A percentile compares a stretch with the other conserved stretches of the same genome.
These are phyloP conservation scores for Phasia obesa DNA, from an alignment of 2,888 invertebrate genomes.

Conservation along the genomic window DNA sequence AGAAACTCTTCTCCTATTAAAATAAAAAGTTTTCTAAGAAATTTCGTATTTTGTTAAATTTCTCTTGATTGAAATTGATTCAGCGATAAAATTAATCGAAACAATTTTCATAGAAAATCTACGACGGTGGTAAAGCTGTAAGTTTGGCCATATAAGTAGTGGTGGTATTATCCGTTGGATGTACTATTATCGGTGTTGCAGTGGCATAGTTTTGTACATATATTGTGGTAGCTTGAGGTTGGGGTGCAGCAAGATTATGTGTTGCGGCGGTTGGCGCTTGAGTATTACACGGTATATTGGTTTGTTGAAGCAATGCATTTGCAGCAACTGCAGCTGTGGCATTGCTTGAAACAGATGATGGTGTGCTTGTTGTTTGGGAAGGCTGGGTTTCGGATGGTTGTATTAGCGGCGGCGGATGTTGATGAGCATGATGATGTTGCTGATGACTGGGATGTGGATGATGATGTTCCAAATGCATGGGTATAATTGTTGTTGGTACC, in stretches of 20 bases:
- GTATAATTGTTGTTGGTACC: slow-evolving; percentile 70
- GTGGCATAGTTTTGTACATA: slow-evolving; percentile 70
- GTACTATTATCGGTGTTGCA: slow-evolving; percentile 69
- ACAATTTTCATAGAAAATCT: slow-evolving; percentile 65
- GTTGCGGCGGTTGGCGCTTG: slow-evolving; percentile 64
- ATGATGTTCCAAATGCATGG: slow-evolving; percentile 65
- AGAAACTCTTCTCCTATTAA: slow-evolving; percentile 28
- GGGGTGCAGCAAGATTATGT: slow-evolving; percentile 57
- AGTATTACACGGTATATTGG: slow-evolving; percentile 66
- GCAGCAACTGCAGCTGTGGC: slow-evolving; percentile 36
- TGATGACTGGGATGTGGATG: slow-evolving; percentile 41
- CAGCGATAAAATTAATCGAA: slow-evolving; percentile 35
- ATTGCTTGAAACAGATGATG: slow-evolving; percentile 55
- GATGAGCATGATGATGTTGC: slow-evolving; percentile 41
- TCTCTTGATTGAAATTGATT: slow-evolving; percentile 14
- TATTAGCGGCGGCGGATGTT: slow-evolving; percentile 30
- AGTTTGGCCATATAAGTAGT: slow-evolving; percentile 69
- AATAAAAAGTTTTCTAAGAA: slow-evolving; percentile 27
- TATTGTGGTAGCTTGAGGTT: slow-evolving; percentile 68
- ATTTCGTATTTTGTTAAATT: slow-evolving; percentile 18
- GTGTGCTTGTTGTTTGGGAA: slow-evolving; percentile 42
- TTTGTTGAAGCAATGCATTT: slow-evolving; percentile 58
- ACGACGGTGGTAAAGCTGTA: slow-evolving; percentile 71
- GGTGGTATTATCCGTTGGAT: slow-evolving; percentile 68
- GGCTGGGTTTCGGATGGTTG: slow-evolving; percentile 33